Conservation (phyloP, 2,797 vertebrate species). For the Triplophysa yarkandensis region DNA sequence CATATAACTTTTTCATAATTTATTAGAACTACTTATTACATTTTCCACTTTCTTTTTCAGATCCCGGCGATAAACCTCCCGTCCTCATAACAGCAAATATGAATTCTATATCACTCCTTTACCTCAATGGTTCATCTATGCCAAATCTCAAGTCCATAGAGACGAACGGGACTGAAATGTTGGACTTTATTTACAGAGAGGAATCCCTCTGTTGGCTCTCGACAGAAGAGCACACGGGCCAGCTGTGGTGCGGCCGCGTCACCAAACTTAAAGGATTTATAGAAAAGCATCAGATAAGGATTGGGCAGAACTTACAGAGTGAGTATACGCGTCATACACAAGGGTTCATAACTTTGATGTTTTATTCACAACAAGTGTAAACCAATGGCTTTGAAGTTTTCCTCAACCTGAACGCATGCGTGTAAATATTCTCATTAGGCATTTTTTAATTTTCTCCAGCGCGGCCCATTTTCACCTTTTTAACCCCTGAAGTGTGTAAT, state of each 20-base stretch:
- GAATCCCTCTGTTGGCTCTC: conserved; percentile 81
- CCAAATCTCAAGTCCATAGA: conserved; percentile 61
- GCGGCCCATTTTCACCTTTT: conserved; percentile 12
- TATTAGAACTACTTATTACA: not conserved
- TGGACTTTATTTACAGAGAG: conserved; percentile 78
- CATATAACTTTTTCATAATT: not conserved
- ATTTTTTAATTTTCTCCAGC: not conserved
- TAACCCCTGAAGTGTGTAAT: conserved; percentile 39
- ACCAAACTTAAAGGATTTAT: conserved; percentile 65
- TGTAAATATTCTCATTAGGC: conserved; percentile 26
- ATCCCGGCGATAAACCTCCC: conserved; percentile 76
- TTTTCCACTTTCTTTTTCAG: conserved; percentile 58
- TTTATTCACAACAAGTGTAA: conserved; percentile 29
- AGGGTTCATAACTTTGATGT: conserved; percentile 23
- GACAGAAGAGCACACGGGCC: conserved; percentile 71
- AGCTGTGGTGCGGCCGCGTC: conserved; percentile 76
- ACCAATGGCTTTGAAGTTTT: conserved; percentile 30
- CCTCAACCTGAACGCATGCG: conserved; percentile 12
- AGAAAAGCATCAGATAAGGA: conserved; percentile 70
- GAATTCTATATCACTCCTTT: conserved; percentile 70
- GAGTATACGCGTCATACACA: conserved; percentile 59
- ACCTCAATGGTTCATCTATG: conserved; percentile 77
- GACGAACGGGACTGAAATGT: conserved; percentile 71
- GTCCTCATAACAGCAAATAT: conserved; percentile 75
- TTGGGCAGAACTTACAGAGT: conserved; percentile 81